Evolutionary conservation across 2,113 vertebrate genomes (phyloP).

Genomic region (Vidua macroura): DNA sequence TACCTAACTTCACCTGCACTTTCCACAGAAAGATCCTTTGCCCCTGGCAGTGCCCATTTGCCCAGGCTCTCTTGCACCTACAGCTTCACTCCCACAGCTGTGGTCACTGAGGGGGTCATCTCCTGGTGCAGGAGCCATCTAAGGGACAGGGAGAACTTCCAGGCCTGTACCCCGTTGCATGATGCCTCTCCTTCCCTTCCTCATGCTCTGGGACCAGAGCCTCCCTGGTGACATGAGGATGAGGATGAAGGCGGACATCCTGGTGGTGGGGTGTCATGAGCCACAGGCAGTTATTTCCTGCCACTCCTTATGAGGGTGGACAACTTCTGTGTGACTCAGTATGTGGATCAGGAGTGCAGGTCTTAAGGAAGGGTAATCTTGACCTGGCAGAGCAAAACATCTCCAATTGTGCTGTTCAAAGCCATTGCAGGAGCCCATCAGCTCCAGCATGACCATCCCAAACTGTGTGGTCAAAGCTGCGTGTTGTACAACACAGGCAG

Average conservation of each 20-base stretch:
- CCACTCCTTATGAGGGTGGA: background rate
- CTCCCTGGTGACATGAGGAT: background rate
- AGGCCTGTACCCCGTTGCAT: rapidly evolving
- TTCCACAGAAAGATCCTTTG: background rate
- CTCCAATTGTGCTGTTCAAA: background rate
- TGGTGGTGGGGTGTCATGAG: background rate
- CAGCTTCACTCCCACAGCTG: background rate
- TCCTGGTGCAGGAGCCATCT: background rate
- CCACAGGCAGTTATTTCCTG: background rate
- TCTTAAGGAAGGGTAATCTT: background rate
- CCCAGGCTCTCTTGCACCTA: background rate
- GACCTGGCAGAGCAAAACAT: background rate
- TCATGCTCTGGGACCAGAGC: background rate
- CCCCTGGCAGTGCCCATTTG: background rate
- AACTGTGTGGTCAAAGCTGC: background rate
- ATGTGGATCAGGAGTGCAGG: background rate
- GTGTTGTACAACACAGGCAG: rapidly evolving
- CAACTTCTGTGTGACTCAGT: rapidly evolving
- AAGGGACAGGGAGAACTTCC: background rate
- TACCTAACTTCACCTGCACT: background rate
- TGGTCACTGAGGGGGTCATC: background rate
- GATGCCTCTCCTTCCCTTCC: background rate
- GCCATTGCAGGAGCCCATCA: background rate
- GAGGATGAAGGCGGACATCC: background rate
- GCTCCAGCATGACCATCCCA: background rate